Evolutionary conservation across 2,888 invertebrate genomes (phyloP).

Genomic region (Sesia apiformis): DNA sequence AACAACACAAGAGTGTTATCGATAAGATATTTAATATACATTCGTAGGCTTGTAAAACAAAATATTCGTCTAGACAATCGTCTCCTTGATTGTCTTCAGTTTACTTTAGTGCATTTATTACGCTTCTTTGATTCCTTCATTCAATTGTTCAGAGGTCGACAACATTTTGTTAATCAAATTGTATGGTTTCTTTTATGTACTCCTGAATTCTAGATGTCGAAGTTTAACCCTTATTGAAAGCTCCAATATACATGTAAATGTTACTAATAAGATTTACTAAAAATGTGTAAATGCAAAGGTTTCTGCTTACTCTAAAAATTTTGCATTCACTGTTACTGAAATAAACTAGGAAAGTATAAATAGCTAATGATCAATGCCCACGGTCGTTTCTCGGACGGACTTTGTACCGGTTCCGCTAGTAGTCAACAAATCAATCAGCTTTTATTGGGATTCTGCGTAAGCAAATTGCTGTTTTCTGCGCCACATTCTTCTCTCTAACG

Average conservation of each 20-base stretch:
- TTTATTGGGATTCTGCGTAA: conserved; percentile 19
- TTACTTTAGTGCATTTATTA: conserved; percentile 25
- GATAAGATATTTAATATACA: neutral
- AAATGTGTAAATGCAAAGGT: conserved; percentile 6
- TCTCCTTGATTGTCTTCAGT: conserved; percentile 9
- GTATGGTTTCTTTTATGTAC: conserved; percentile 21
- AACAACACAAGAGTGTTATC: neutral
- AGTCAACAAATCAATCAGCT: conserved; percentile 32
- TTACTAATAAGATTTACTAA: no score
- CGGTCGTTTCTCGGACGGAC: conserved; percentile 19
- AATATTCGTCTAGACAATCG: neutral
- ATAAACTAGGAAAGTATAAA: conserved; percentile 23
- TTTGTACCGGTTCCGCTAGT: conserved; percentile 24
- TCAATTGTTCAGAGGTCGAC: conserved; percentile 21
- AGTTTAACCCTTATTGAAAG: neutral
- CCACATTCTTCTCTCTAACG: neutral
- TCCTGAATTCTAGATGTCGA: neutral
- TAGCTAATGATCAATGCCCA: conserved; percentile 18
- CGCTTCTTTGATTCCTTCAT: conserved; percentile 30
- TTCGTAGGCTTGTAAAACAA: neutral
- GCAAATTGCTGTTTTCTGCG: neutral
- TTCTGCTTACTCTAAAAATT: conserved; percentile 2
- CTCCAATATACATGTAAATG: neutral
- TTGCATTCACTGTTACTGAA: conserved; percentile 10
- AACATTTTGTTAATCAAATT: conserved; percentile 18